These are phyloP conservation scores for Hybognathus amarus DNA, from an alignment of 2,797 vertebrate species.

Conservation along the genomic window DNA sequence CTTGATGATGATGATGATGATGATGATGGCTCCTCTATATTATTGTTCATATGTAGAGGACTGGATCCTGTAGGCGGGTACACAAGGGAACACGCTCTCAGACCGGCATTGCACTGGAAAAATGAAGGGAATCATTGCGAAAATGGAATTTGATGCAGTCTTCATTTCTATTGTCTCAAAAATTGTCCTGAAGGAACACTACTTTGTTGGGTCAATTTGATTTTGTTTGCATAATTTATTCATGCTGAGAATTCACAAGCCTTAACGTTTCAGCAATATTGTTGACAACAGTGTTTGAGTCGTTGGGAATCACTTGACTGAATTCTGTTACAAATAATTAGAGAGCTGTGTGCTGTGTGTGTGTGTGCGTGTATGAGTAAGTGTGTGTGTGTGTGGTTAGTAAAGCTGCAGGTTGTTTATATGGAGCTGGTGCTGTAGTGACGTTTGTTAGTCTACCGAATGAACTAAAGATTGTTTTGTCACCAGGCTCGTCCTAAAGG, in stretches of 20 bases:
- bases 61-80: neutral
- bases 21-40: neutral
- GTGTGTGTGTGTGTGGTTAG: too few species aligned
- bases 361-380: too few species aligned
- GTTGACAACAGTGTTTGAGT: neutral
- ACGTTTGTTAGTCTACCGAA: too few species aligned
- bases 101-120: neutral
- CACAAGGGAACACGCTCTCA: neutral
- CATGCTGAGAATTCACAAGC: too few species aligned
- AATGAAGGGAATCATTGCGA: neutral
- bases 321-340: too few species aligned
- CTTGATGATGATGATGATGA: neutral
- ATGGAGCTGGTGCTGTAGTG: neutral
- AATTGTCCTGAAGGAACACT: too few species aligned
- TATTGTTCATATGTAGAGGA: neutral
- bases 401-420: neutral
- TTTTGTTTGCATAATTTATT: neutral
- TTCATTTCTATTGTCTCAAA: too few species aligned
- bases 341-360: too few species aligned
- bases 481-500: too few species aligned
- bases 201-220: too few species aligned
- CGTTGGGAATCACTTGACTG: too few species aligned
- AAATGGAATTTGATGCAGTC: neutral
- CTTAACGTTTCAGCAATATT: neutral
- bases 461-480: neutral